A percentile compares a stretch with the other conserved stretches of the same genome.
Conservation (phyloP, 30 jellyfish, hydroid and myxozoan genomes). For the Cassiopea xamachana region DNA sequence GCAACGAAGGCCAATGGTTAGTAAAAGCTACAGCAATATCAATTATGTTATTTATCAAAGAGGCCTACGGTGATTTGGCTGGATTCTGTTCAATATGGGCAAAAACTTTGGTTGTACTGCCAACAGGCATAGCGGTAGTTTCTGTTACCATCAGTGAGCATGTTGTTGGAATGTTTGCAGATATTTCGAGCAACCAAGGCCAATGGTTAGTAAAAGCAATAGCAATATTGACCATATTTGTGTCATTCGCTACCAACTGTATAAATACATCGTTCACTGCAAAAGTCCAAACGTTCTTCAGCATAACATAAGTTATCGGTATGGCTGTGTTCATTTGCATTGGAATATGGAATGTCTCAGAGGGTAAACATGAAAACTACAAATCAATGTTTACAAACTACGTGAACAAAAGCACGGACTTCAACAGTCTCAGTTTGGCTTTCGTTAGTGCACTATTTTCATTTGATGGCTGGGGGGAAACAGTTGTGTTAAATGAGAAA, state of each 20-base stretch:
- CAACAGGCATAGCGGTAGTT: not conserved
- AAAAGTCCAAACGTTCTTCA: not conserved
- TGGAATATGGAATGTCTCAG: not conserved
- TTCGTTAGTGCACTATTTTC: conserved; percentile 71
- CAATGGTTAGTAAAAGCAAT: not conserved
- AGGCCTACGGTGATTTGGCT: conserved; percentile 28
- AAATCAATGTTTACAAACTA: conserved; percentile 23
- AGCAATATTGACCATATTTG: not conserved
- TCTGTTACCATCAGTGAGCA: not conserved
- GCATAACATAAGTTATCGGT: not conserved
- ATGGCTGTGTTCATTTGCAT: not conserved
- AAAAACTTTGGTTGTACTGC: not conserved
- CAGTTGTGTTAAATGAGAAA: conserved; percentile 53
- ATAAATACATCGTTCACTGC: not conserved
- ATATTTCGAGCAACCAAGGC: not conserved
- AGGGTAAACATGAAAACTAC: conserved; percentile 27
- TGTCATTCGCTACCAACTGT: not conserved
- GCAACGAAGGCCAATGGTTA: conserved; percentile 23
- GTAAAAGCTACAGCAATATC: conserved; percentile 48
- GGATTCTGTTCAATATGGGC: not conserved
- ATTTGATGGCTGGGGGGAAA: conserved; percentile 77
- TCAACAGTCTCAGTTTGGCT: conserved; percentile 39
- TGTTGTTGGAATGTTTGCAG: not conserved
- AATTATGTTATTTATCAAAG: conserved; percentile 2
- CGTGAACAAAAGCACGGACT: not conserved